Base-by-base conservation (phyloP, 2,888 invertebrate species). In the Cactoblastis cactorum region DNA sequence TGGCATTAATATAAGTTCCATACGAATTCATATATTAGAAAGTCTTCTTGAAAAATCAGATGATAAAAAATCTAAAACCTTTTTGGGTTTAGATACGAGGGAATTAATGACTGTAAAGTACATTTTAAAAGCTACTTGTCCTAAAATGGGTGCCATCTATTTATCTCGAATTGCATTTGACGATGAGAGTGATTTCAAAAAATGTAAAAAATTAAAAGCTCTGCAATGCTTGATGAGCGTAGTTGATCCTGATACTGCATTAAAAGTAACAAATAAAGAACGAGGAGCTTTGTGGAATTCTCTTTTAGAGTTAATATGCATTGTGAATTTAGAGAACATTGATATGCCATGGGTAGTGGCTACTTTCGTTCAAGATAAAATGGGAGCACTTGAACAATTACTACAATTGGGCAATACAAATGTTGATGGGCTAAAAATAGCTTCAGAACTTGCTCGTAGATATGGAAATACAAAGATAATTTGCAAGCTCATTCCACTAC, bases 101-200 rank as follows among this genome's bases (percentile, higher is more conserved):
- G 83, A 83, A 55, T 71, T 90, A 55, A 77, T 83, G 64, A 90
- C 77, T 43, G 88, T 86, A 14, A 90, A 90, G 63, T 90, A 88
- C 63, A 89, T 90, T 63, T 65, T 90, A 15, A 88, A 83, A 71
- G 90, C 87, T 48, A 89, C 90, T 14, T 89, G 90, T 60, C 83
- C 87, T 14, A 90, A 88, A 77, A 87, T 90, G 86, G 84, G 87
- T 3, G 90, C 89, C 11, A 85, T 90, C 57, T 90, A 90, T 62
- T 70, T 90, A 57, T 88, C 87, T 11, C 75, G 89, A 49, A 89
- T 90, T 51, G 89, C 84, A 14, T 83, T 88, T 59, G 89, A 89
- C 52, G 87, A 87, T 52, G 89, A 86, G 41, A 81, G 80, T 59
- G 85, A 87, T 58, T 77, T 78, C 54, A 86, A 89, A 51, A 88